Percentiles rank a stretch among this genome's conserved stretches.
phyloP scores from a whole-genome alignment of 2,113 vertebrate species.

The Odontophorus gujanensis region DNA sequence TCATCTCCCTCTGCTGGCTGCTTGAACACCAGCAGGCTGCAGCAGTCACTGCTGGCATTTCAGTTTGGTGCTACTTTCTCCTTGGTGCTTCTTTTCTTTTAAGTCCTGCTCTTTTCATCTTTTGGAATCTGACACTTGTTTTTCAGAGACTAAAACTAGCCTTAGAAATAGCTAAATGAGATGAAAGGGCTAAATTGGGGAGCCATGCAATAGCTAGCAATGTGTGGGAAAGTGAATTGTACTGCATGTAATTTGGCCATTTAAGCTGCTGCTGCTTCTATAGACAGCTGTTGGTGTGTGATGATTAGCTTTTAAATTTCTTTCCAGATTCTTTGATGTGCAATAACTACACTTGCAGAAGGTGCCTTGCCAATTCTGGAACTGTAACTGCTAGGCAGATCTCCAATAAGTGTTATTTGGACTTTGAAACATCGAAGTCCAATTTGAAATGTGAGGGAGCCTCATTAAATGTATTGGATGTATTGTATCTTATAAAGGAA shows the following conservation, averaged over 20 bases:
- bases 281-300: background rate
- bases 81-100: background rate
- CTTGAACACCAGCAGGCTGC: background rate
- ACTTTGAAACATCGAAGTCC: background rate
- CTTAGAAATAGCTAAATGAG: conserved; percentile 25
- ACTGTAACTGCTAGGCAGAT: background rate
- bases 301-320: background rate
- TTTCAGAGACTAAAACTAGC: background rate
- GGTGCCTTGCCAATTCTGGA: background rate
- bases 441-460: background rate
- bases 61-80: background rate
- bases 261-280: conserved; percentile 17
- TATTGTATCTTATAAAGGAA: background rate
- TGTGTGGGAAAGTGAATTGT: background rate
- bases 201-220: background rate
- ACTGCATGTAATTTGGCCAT: background rate
- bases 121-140: background rate
- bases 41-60: background rate
- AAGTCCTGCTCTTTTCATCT: background rate
- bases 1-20: conserved; percentile 43
- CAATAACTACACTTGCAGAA: conserved; percentile 6
- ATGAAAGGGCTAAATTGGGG: background rate
- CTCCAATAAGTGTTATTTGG: background rate
- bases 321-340: background rate
- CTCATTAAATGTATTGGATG: conserved; percentile 2